These are phyloP conservation scores for human DNA, from an alignment of 2,113 vertebrate species.

Conservation along the genomic window DNA sequence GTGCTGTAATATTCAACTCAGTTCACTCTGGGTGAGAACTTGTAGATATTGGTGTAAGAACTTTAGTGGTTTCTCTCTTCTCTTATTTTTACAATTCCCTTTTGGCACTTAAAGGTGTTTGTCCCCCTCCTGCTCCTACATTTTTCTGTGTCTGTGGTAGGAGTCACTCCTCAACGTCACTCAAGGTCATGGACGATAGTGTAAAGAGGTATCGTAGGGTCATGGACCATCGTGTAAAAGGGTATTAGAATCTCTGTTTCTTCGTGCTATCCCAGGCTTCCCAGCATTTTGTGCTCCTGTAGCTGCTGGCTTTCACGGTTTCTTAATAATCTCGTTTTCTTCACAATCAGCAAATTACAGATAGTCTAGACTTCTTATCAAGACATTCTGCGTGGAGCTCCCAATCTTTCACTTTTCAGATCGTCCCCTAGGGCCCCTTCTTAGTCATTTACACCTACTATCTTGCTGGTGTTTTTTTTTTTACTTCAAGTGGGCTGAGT, in stretches of 20 bases:
- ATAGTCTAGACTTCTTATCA: conserved; percentile 64
- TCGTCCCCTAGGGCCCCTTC: neutral
- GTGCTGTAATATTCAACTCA: neutral
- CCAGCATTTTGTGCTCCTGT: neutral
- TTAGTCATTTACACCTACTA: conserved; percentile 53
- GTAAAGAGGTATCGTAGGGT: neutral
- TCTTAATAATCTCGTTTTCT: conserved; percentile 64
- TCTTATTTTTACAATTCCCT: neutral
- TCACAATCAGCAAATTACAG: conserved; percentile 58
- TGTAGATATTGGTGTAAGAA: too few species aligned
- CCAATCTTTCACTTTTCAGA: neutral
- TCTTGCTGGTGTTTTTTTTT: conserved; percentile 2
- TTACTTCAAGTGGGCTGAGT: conserved; percentile 19
- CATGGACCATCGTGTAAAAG: neutral
- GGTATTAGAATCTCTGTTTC: neutral
- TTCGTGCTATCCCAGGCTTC: rapidly evolving
- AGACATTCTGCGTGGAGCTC: neutral
- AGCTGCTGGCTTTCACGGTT: neutral
- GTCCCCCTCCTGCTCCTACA: neutral
- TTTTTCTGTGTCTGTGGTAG: neutral
- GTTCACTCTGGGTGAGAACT: neutral
- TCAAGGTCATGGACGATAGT: conserved; percentile 24
- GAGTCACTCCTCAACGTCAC: conserved; percentile 47
- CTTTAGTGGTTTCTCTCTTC: neutral
- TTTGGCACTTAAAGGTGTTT: neutral